These are phyloP conservation scores for Homalodisca vitripennis DNA, from an alignment of 1,140 invertebrate genomes.

Conservation along the genomic window DNA sequence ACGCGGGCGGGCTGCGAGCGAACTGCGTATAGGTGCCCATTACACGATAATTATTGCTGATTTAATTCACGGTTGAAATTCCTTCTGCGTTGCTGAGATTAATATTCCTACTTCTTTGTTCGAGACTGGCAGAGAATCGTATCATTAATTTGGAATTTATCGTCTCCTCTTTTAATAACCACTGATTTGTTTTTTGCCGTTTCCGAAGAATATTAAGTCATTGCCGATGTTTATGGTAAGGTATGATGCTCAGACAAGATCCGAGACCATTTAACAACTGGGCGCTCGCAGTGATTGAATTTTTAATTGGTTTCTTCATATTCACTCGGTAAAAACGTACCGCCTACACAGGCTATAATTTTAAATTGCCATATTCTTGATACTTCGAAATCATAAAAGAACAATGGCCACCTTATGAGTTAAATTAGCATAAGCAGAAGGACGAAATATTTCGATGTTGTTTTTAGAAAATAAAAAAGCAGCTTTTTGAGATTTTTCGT, in stretches of 20 bases:
- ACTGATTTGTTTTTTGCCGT: background rate
- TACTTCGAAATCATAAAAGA: background rate
- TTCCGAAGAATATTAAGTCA: constrained; percentile 15
- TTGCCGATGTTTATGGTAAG: background rate
- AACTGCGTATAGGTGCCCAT: background rate
- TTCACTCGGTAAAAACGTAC: background rate
- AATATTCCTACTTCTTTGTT: too few relatives aligned
- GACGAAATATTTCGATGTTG: background rate
- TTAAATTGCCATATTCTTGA: background rate
- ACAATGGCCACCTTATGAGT: background rate
- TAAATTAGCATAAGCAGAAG: background rate
- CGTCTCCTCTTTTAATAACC: background rate
- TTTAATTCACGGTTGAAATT: background rate
- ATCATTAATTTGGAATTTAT: constrained; percentile 14
- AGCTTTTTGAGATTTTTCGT: background rate
- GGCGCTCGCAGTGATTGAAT: background rate
- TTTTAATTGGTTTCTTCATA: constrained; percentile 1
- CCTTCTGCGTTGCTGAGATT: background rate
- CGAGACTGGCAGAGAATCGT: too few relatives aligned
- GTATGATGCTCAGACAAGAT: background rate
- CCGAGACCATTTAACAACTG: background rate
- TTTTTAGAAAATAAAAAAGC: background rate
- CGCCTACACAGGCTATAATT: background rate
- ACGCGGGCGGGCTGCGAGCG: too few relatives aligned
- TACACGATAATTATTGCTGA: background rate